Conservation (phyloP, 2,113 vertebrate species). For the Caracal caracal region DNA sequence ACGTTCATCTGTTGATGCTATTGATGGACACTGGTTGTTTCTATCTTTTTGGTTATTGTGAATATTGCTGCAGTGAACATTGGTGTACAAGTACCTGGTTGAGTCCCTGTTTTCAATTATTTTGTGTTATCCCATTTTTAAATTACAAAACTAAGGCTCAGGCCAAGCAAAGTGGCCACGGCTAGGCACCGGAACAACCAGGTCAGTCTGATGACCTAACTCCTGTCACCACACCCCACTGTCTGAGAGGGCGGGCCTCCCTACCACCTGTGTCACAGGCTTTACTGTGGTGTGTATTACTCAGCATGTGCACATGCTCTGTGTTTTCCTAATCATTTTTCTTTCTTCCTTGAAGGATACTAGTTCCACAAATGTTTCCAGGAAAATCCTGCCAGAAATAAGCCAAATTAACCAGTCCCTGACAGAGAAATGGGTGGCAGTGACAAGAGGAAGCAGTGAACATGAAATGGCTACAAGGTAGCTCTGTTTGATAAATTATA, state of each 20-base stretch:
- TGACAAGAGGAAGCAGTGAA: not conserved
- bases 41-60: not conserved
- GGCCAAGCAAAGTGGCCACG: not conserved
- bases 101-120: not conserved
- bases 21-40: not conserved
- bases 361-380: not conserved
- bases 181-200: not conserved
- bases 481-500: not conserved
- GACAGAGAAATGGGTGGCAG: conserved; percentile 68
- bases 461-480: conserved; percentile 66
- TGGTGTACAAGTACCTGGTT: not conserved
- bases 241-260: not conserved
- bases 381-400: conserved; percentile 76
- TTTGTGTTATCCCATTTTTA: not conserved
- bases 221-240: not conserved
- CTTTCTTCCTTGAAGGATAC: conserved; percentile 51
- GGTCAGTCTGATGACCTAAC: not conserved
- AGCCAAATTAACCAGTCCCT: conserved; percentile 42
- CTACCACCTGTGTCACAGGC: no score
- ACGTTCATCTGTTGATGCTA: not conserved
- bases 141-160: not conserved
- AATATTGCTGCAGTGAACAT: not conserved
- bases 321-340: conserved; percentile 17
- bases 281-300: not conserved
- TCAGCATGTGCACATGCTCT: not conserved